Base-by-base conservation (phyloP, 2,888 invertebrate genomes). In the Tenthredo scrophulariae region DNA sequence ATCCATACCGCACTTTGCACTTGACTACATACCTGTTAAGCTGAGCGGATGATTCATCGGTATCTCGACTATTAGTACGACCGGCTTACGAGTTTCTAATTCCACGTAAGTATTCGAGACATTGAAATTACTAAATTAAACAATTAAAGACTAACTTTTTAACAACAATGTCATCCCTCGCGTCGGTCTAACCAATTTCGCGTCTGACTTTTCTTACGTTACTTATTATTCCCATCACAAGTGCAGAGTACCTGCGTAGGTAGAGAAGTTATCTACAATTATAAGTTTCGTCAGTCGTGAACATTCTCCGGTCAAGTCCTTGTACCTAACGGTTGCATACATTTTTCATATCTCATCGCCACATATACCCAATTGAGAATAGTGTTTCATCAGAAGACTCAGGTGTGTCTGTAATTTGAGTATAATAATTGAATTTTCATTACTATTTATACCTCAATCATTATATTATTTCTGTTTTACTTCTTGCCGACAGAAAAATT, bases 1-100 rank as follows among this genome's bases (percentile, higher is more conserved):
- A 80, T 80, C 80, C 43, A 62, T 58, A 22, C 62, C 65, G 80
- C 29, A 80, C 80, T 65, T 80, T 80, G 80, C 40, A 80, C 80
- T 80, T 80, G 40, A 33, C 80, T 65, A 54, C 58, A 22, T 74
- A 74, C 72, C 43, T 40, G 80, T 80, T 62, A 80, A 37, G 22
- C 40, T 40, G 65, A 15, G 22, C 80, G 80, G 62, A 65, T 80
- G 80, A 80, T 18, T 80, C 58, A 62, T 80, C 62, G 15, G 62
- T 40, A 62, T 50, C 54, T 77, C 54, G 18, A 40, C 29, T n/a
- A 77, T 77, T 33, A 54, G 13, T 54, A 9, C n/a, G 29, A 54
- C 77, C 77, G 77, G 77, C 77, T 26, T 33, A 54, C 77, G 54
- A 77, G 40, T 77, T 54, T 54, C 77, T 77, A 77, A 50, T 29